Conservation (phyloP, 2,888 invertebrate genomes). For the Protodeltote pygarga region DNA sequence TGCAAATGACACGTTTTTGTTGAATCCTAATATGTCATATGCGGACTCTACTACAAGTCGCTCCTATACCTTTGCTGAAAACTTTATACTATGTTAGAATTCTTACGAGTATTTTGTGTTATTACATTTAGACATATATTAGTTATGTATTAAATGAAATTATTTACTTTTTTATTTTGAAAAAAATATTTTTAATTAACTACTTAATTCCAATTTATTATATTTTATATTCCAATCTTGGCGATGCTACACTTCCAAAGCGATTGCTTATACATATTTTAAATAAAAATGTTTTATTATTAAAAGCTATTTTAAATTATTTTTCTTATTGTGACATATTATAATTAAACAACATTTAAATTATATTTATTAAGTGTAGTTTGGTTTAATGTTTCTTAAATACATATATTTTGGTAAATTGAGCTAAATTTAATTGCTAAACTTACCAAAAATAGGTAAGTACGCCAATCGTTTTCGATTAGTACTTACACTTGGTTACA, state of each 20-base stretch:
- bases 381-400: constrained; percentile 30
- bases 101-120: constrained; percentile 28
- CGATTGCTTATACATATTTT: constrained; percentile 27
- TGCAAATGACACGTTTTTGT: constrained; percentile 3
- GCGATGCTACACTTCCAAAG: constrained; percentile 27
- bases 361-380: constrained; percentile 26
- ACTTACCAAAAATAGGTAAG: constrained; percentile 28
- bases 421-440: constrained; percentile 22
- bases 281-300: constrained; percentile 16
- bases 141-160: constrained; percentile 25
- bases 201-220: constrained; percentile 26
- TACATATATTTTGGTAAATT: constrained; percentile 32
- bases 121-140: constrained; percentile 21
- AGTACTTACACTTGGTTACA: constrained; percentile 18
- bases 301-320: constrained; percentile 15
- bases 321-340: constrained; percentile 21
- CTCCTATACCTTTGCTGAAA: constrained; percentile 29
- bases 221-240: constrained; percentile 30
- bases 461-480: constrained; percentile 16
- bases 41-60: neutral
- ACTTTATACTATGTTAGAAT: constrained; percentile 13
- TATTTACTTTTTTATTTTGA: constrained; percentile 22
- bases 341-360: constrained; percentile 22
- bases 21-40: constrained; percentile 2
- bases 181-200: no score